Evolutionary conservation across 2,888 invertebrate species (phyloP), one percentile per base, ranked within the genome.

Genomic region (Deilephila porcellus): DNA sequence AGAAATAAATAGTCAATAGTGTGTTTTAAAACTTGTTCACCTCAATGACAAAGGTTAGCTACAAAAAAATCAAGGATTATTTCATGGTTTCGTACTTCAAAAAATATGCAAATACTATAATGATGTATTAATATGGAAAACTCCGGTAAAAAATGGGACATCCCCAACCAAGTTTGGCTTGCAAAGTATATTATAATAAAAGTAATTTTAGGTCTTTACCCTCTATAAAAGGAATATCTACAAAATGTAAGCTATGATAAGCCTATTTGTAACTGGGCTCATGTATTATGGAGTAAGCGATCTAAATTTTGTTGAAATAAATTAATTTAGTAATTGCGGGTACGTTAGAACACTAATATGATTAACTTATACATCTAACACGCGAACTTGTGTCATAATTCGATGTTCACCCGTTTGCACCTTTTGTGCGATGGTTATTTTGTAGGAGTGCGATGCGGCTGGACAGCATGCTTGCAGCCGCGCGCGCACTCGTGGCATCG

Each of bases 401-500:
- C 0, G 5, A 32, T 19, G 6, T 19, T 62, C 34, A 62, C 19
- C 11, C 32, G 62, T 32, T 62, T 76, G 71, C 73, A 74, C 60
- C 74, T 75, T 74, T 53, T 62, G 73, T 34, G 20, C 52, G 56
- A 52, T 71, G 19, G 8, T 25, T 59, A 70, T 70, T 63, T 32
- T 62, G 73, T 53, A 53, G 81, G 79, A 74, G 72, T 74, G 81
- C 83, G 85, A 86, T 82, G 84, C 83, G 80, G 82, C 85, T 78
- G 74, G 80, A 81, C 82, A 82, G 84, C 88, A 88, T 88, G 86
- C 87, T 87, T 86, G 82, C 79, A 83, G 80, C 74, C 60, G 56
- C 71, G 77, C 79, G 82, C 83, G 82, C 82, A 79, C 82, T 80
- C 81, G 73, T 75, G 74, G 80, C 77, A 76, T 79, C 76, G 86